Conservation (phyloP, 1,140 invertebrate species). For the Lepidotrigona ventralis region DNA sequence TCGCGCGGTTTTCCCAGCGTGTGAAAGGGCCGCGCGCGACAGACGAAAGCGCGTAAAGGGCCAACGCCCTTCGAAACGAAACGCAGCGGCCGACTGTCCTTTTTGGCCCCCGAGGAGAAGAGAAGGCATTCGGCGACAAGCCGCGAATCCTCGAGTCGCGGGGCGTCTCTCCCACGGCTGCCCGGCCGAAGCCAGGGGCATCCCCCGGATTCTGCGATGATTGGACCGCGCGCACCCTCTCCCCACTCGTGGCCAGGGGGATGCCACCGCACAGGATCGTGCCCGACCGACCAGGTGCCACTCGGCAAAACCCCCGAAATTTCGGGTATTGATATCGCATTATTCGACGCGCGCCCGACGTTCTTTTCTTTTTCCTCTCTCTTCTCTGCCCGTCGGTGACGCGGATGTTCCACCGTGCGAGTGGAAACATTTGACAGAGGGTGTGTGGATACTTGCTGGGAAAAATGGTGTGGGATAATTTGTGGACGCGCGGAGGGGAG, state of each 20-base stretch:
- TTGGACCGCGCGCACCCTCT: conserved; percentile 78
- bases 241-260: conserved; percentile 50
- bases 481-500: not conserved
- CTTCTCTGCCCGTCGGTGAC: not conserved
- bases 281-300: not conserved
- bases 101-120: conserved; percentile 65
- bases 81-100: conserved; percentile 69
- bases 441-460: not conserved
- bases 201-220: conserved; percentile 79
- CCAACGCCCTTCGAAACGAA: conserved; percentile 74
- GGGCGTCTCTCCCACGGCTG: conserved; percentile 70
- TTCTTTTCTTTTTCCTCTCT: not conserved
- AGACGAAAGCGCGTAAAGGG: conserved; percentile 38
- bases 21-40: not conserved
- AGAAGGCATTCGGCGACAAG: conserved; percentile 68
- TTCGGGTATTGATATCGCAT: conserved; percentile 40
- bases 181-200: conserved; percentile 73
- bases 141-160: conserved; percentile 68
- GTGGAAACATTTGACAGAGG: not conserved
- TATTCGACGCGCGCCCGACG: conserved; percentile 24
- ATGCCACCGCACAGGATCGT: conserved; percentile 69
- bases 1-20: not conserved
- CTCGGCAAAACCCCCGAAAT: not conserved
- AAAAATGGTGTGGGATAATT: not conserved
- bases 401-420: not conserved